A percentile compares a stretch with the other conserved stretches of the same genome.
Conservation (phyloP, 2,113 vertebrate species). For the Hystrix cristata region DNA sequence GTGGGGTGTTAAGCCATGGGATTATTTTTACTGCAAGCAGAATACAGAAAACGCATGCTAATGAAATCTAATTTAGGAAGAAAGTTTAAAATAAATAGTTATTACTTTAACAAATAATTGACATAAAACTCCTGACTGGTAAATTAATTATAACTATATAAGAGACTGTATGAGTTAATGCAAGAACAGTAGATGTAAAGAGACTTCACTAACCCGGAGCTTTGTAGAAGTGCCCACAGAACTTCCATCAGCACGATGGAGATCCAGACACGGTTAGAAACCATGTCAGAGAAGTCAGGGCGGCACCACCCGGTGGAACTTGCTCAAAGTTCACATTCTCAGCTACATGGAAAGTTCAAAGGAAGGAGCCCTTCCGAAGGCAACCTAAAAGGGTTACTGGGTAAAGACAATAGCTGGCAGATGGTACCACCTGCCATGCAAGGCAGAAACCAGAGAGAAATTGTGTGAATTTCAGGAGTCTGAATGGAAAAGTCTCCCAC, state of each 20-base stretch:
- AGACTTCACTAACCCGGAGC: background rate
- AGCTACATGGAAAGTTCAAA: background rate
- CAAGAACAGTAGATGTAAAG: background rate
- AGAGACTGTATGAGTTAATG: background rate
- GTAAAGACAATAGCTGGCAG: background rate
- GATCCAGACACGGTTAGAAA: background rate
- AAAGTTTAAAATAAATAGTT: background rate
- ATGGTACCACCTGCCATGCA: background rate
- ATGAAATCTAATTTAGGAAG: background rate
- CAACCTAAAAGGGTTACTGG: background rate
- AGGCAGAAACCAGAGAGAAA: background rate
- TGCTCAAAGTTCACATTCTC: background rate
- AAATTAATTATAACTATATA: background rate
- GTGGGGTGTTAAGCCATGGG: background rate
- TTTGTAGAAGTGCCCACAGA: background rate
- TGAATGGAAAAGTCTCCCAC: background rate
- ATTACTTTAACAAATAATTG: background rate
- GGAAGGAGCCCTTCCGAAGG: background rate
- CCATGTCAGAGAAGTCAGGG: too few species aligned
- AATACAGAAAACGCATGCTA: background rate
- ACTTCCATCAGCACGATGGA: background rate
- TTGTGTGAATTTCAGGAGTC: background rate
- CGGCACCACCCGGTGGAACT: fast-evolving
- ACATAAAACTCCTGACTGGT: background rate
- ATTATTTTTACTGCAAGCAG: background rate